These are phyloP conservation scores for Brassicogethes aeneus DNA, from an alignment of 2,888 invertebrate genomes.

Conservation along the genomic window DNA sequence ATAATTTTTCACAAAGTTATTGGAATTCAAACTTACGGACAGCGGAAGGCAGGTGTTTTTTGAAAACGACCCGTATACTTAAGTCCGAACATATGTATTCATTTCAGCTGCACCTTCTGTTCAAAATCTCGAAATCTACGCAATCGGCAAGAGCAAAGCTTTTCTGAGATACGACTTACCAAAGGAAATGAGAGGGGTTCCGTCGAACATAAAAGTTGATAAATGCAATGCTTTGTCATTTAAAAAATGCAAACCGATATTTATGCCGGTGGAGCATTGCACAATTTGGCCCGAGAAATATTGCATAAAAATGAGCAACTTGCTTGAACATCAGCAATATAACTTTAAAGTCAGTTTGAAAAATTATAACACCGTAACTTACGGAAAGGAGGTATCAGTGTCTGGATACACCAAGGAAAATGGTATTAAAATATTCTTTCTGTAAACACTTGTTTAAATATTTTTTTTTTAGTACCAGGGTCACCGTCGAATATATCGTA, in stretches of 20 bases:
- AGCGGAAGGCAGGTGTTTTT: too few species aligned
- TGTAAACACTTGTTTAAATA: neutral
- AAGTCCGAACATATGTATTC: too few species aligned
- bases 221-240: slow-evolving; percentile 25
- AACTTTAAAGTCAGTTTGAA: slow-evolving; percentile 28
- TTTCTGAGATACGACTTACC: slow-evolving; percentile 32
- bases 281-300: slow-evolving; percentile 29
- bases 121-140: slow-evolving; percentile 31
- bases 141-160: slow-evolving; percentile 26
- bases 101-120: slow-evolving; percentile 30
- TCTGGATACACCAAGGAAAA: slow-evolving; percentile 21
- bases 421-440: slow-evolving; percentile 19
- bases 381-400: slow-evolving; percentile 24
- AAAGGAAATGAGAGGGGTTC: slow-evolving; percentile 22
- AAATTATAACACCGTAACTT: slow-evolving; percentile 27
- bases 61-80: too few species aligned
- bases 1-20: too few species aligned
- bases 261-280: slow-evolving; percentile 24
- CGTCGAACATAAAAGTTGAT: slow-evolving; percentile 23
- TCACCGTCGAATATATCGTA: slow-evolving; percentile 30
- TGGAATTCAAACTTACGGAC: too few species aligned
- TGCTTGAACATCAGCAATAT: slow-evolving; percentile 24
- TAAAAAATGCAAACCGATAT: slow-evolving; percentile 24
- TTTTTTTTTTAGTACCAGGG: slow-evolving; percentile 28
- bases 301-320: slow-evolving; percentile 25